Base-by-base conservation (phyloP, 1,140 invertebrate genomes). In the Hycleus cichorii region DNA sequence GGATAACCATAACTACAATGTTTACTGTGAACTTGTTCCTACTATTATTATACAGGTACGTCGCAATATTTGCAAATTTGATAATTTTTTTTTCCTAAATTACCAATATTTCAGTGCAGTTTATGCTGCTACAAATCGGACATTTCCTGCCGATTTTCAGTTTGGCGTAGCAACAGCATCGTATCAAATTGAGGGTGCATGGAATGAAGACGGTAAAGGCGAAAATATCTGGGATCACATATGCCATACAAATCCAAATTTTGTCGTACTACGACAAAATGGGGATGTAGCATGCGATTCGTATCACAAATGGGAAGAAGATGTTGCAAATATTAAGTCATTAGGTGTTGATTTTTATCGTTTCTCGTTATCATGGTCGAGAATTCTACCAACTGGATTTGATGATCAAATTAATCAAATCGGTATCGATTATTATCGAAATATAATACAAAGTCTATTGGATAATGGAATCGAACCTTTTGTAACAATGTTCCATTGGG, bases 301-400 rank as follows among this genome's bases (percentile, higher is more conserved):
- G 12, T 84, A 84, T 59, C 76, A 83, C 63, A 76, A 78, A 62
- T 80, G 77, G 56, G 75, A 76, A 64, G 74, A 81, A 56, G 82
- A 84, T 61, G 72, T 84, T 3, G 64, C 71, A 26, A 66, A 77
- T 46, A 59, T 81, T 0, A 75, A 79, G 63, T 65, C 70, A 9
- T 60, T 80, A 27, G 76, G 76, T 4, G 78, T 81, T 2, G 63
- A 74, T 42, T 74, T 72, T 56, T 79, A 79, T 52, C 71, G 83
- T 25, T 78, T 84, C 65, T 86, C 83, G 0, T 71, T 86, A 54
- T 80, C 81, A 8, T 86, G 83, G 83, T 59, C 79, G 3, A 64
- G 81, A 48, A 62, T 72, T 46, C 50, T 72, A 49, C 70, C 70
- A 38, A 54, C 39, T 8, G 64, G 64, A 39, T 47, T 40, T 9